Conservation (phyloP, 2,888 invertebrate genomes). For the Agonopterix arenella region DNA sequence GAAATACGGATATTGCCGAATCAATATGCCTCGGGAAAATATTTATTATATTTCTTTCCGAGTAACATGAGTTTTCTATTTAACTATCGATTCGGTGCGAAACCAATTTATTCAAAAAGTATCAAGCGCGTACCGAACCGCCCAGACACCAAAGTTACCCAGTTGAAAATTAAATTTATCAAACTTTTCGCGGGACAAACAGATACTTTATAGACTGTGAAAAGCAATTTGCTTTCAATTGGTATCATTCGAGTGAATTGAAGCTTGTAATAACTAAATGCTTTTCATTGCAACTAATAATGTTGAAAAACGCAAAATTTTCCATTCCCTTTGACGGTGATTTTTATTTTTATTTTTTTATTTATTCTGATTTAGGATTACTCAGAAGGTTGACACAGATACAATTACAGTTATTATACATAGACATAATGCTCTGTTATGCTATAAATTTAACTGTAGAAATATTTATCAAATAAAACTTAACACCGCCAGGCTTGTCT, state of each 20-base stretch:
- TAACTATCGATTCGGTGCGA: conserved; percentile 49
- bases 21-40: conserved; percentile 37
- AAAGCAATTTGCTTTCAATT: conserved; percentile 68
- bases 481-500: too few species aligned
- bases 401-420: too few species aligned
- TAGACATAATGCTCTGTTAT: too few species aligned
- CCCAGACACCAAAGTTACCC: conserved; percentile 61
- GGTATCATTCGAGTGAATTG: conserved; percentile 50
- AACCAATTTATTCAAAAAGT: conserved; percentile 70
- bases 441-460: too few species aligned
- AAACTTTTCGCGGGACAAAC: conserved; percentile 68
- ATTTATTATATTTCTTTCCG: conserved; percentile 30
- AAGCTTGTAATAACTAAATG: conserved; percentile 36
- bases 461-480: too few species aligned
- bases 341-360: too few species aligned
- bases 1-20: conserved; percentile 38
- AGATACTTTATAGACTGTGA: conserved; percentile 70
- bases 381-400: too few species aligned
- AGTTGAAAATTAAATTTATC: conserved; percentile 71
- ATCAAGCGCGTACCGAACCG: conserved; percentile 64
- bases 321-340: background rate
- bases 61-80: conserved; percentile 38
- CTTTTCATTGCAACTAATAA: conserved; percentile 11
- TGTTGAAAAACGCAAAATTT: background rate
- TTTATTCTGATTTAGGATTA: too few species aligned